These are phyloP conservation scores for Hucho hucho DNA, from an alignment of 2,113 vertebrate species.

Conservation along the genomic window DNA sequence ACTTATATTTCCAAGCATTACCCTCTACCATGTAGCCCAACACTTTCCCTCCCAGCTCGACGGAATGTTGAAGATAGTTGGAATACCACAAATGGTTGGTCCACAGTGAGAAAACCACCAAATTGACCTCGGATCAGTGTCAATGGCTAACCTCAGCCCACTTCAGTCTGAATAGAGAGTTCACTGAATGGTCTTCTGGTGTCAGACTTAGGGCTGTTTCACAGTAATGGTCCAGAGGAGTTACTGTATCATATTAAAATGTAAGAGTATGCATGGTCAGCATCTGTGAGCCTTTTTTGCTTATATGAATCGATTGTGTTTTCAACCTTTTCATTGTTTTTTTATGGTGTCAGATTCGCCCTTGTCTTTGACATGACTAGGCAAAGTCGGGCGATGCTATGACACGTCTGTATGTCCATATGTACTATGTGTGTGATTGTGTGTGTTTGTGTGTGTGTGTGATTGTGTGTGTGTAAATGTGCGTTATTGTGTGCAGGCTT, in stretches of 20 bases:
- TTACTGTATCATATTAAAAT: conserved; percentile 6
- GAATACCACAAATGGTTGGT: no score
- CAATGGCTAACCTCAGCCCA: no score
- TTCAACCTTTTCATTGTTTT: background rate
- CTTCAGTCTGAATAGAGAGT: no score
- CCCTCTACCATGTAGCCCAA: no score
- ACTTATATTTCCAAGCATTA: no score
- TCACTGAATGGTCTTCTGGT: no score
- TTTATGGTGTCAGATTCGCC: conserved; percentile 19
- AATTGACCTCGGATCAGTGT: no score
- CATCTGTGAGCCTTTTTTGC: background rate
- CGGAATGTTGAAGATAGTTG: no score
- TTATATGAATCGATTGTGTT: conserved; percentile 1
- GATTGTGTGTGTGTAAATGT: conserved; percentile 1
- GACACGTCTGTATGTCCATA: background rate
- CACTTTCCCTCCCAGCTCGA: no score
- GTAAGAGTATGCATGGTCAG: conserved; percentile 10
- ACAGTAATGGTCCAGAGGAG: conserved; percentile 21
- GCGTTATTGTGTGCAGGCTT: background rate
- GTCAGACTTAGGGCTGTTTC: conserved; percentile 6
- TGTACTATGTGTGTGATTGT: background rate
- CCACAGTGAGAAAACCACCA: no score
- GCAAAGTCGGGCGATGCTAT: background rate
- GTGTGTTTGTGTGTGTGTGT: background rate
- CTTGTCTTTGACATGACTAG: conserved; percentile 18